Evolutionary conservation across 2,797 vertebrate species (phyloP).

Genomic region (Sebastes minor): DNA sequence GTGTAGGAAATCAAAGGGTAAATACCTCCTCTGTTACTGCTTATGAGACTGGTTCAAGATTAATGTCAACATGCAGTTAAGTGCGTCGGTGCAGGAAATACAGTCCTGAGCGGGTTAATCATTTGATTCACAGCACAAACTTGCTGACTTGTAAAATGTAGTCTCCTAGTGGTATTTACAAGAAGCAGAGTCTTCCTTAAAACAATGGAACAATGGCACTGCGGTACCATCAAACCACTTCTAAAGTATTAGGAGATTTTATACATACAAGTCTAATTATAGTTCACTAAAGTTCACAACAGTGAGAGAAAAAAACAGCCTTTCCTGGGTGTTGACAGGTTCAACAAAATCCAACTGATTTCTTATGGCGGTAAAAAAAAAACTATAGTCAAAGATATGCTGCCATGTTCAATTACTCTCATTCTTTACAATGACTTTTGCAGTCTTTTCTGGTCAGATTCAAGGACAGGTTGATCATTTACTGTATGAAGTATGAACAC

Average conservation of each 20-base stretch:
- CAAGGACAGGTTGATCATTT: conserved; percentile 15
- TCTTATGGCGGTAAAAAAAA: background rate
- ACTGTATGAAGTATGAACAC: background rate
- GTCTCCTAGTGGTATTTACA: background rate
- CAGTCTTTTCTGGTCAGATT: background rate
- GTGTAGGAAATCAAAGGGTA: background rate
- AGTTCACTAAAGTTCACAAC: background rate
- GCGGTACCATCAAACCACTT: background rate
- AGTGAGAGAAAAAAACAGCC: background rate
- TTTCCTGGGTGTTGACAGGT: background rate
- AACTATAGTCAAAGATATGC: background rate
- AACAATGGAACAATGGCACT: background rate
- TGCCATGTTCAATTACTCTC: background rate
- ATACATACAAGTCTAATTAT: background rate
- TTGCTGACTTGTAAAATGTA: background rate
- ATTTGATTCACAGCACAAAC: conserved; percentile 10
- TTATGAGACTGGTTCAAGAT: background rate
- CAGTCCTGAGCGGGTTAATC: background rate
- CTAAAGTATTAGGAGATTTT: background rate
- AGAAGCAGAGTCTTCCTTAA: background rate
- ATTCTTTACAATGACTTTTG: background rate
- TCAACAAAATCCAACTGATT: background rate
- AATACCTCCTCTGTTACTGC: background rate
- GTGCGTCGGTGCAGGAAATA: conserved; percentile 5
- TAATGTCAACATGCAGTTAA: conserved; percentile 4